These are phyloP conservation scores for Lampris incognitus DNA, from an alignment of 2,113 vertebrate species.

Conservation along the genomic window DNA sequence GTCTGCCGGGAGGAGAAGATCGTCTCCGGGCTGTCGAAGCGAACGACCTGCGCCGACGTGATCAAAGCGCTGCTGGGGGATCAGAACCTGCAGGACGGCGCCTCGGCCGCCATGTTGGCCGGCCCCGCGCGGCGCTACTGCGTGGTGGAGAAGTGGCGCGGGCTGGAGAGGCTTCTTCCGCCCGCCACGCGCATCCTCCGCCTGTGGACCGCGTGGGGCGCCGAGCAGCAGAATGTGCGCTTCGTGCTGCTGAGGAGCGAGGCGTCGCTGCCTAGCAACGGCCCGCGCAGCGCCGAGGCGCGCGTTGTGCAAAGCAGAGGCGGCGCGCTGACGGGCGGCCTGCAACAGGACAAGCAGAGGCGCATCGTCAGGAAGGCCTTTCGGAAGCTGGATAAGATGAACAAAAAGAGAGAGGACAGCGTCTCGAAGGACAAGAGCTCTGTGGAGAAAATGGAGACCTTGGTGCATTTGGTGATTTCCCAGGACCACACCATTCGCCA, in stretches of 20 bases:
- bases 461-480: constrained; percentile 95
- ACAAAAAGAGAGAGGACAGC: constrained; percentile 86
- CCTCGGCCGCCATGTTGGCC: constrained; percentile 83
- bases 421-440: constrained; percentile 76
- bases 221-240: constrained; percentile 93
- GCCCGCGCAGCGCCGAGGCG: constrained; percentile 95
- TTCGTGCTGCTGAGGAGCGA: constrained; percentile 94
- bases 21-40: constrained; percentile 90
- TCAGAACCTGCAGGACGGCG: constrained; percentile 82
- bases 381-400: constrained; percentile 94
- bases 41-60: constrained; percentile 94
- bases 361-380: constrained; percentile 94
- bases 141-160: constrained; percentile 97
- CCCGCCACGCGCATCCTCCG: constrained; percentile 93
- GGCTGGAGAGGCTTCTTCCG: constrained; percentile 93
- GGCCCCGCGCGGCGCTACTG: constrained; percentile 91
- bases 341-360: constrained; percentile 90
- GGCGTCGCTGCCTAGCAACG: constrained; percentile 90
- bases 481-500: constrained; percentile 97
- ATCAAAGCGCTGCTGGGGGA: constrained; percentile 91
- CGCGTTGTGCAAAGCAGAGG: constrained; percentile 89
- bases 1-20: constrained; percentile 96
- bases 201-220: constrained; percentile 95
- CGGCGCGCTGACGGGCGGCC: constrained; percentile 70
- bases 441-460: constrained; percentile 92